Evolutionary conservation across 2,797 vertebrate genomes (phyloP).

Genomic region (Geotrypetes seraphini): DNA sequence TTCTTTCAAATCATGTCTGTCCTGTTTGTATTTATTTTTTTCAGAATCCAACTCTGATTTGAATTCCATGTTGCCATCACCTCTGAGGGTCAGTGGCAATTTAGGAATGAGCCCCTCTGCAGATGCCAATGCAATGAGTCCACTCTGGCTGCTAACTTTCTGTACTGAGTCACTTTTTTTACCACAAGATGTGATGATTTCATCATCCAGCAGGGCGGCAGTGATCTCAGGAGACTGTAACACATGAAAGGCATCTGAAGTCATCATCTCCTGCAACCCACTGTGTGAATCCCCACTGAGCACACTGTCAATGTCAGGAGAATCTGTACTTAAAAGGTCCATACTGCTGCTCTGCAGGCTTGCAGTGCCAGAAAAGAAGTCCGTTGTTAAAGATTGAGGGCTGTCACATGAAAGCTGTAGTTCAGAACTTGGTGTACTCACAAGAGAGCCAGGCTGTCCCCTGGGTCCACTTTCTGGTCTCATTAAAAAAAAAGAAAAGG

Average conservation of each 20-base stretch:
- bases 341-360: slow-evolving; percentile 53
- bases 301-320: slow-evolving; percentile 45
- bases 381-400: slow-evolving; percentile 56
- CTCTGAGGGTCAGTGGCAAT: not conserved
- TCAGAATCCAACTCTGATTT: not conserved
- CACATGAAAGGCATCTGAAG: slow-evolving; percentile 61
- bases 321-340: slow-evolving; percentile 56
- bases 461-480: slow-evolving; percentile 36
- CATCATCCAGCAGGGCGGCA: slow-evolving; percentile 4
- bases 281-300: slow-evolving; percentile 35
- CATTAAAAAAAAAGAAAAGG: not conserved
- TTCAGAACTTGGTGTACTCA: slow-evolving; percentile 47
- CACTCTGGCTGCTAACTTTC: not conserved
- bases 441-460: slow-evolving; percentile 37
- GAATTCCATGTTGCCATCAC: not conserved
- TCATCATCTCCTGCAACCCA: slow-evolving; percentile 53
- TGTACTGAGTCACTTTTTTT: slow-evolving; percentile 2
- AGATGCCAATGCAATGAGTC: not conserved
- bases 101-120: rapidly evolving
- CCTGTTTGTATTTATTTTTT: not conserved
- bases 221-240: slow-evolving; percentile 27
- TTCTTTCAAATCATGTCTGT: not conserved
- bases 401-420: slow-evolving; percentile 47
- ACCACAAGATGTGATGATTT: not conserved
- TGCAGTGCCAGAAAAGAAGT: slow-evolving; percentile 55